Percentiles rank a stretch among this genome's conserved stretches.
phyloP scores from a whole-genome alignment of 2,113 vertebrate species.

The Nyctibius bracteatus region DNA sequence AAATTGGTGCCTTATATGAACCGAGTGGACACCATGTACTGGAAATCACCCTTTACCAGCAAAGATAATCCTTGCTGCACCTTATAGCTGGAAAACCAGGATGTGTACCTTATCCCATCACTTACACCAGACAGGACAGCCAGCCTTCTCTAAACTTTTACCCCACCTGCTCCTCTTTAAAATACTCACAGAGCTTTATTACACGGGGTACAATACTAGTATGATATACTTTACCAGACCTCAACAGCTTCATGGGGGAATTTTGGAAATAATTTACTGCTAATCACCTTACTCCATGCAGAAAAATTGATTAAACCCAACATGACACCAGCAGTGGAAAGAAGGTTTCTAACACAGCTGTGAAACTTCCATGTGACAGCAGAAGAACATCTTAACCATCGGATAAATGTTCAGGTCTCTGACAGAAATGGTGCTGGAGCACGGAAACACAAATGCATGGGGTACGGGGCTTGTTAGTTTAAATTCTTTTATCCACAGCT shows the following conservation, averaged over 20 bases:
- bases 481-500: constrained; percentile 1
- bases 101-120: neutral
- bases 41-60: neutral
- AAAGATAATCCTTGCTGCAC: neutral
- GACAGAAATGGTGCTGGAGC: neutral
- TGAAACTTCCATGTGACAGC: neutral
- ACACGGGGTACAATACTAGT: accelerated
- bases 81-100: neutral
- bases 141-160: neutral
- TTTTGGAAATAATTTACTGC: neutral
- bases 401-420: neutral
- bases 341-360: neutral
- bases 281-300: neutral
- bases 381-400: neutral
- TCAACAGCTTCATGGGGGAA: neutral
- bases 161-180: neutral
- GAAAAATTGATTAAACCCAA: neutral
- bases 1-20: neutral
- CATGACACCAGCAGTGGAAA: neutral
- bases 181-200: neutral
- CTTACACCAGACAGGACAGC: neutral
- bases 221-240: neutral
- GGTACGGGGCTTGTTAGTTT: neutral
- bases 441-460: neutral
- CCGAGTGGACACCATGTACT: accelerated